Conservation (phyloP, 2,113 vertebrate species). For the Hippocampus guttulatus region DNA sequence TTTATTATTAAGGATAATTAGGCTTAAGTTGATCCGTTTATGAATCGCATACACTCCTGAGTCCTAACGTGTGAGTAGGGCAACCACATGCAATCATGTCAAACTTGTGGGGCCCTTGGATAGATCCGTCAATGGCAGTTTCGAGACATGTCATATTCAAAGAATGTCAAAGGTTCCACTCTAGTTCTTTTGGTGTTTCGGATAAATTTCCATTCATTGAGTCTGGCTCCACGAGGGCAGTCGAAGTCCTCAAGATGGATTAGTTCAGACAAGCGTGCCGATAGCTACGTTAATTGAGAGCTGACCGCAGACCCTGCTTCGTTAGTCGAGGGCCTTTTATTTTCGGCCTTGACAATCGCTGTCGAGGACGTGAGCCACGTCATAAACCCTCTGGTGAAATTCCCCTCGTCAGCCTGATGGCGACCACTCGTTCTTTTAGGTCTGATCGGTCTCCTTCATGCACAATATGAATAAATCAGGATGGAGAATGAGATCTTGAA, state of each 20-base stretch:
- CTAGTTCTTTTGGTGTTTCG: neutral
- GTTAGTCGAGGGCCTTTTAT: conserved; percentile 39
- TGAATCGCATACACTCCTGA: conserved; percentile 5
- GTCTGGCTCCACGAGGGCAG: conserved; percentile 32
- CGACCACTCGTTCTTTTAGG: conserved; percentile 30
- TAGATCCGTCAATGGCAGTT: neutral
- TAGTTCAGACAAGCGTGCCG: conserved; percentile 49
- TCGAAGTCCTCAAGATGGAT: conserved; percentile 46
- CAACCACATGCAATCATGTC: neutral
- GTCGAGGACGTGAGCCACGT: conserved; percentile 56
- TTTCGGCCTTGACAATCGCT: conserved; percentile 26
- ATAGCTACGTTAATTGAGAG: conserved; percentile 54
- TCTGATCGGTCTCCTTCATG: conserved; percentile 18
- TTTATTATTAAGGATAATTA: conserved; percentile 46
- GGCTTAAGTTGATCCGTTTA: conserved; percentile 33
- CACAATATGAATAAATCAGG: neutral
- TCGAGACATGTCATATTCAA: too few relatives aligned
- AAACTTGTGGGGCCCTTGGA: neutral
- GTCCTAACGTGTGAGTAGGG: neutral
- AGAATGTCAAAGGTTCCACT: neutral
- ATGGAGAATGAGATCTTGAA: neutral
- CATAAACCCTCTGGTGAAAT: conserved; percentile 44
- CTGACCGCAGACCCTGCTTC: conserved; percentile 55
- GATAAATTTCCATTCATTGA: conserved; percentile 24
- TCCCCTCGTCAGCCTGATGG: conserved; percentile 27